Base-by-base conservation (phyloP, 2,797 vertebrate genomes). In the Leptatherina wallacei region DNA sequence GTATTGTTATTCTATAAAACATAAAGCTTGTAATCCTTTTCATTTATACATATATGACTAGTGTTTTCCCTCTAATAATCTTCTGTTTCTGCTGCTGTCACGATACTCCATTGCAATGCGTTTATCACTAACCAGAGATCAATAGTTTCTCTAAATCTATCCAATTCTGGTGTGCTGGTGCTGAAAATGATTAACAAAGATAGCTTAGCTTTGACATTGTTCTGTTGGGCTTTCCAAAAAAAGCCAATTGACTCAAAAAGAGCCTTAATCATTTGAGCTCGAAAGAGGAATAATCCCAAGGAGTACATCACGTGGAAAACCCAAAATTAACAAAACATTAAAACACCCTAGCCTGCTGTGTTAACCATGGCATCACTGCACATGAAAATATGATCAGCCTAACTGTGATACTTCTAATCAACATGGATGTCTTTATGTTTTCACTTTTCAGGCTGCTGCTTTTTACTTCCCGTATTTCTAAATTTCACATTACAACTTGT, bases 71-170 rank as follows among this genome's bases (percentile, higher is more conserved):
- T 32, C 14, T 6, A 56, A 56, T 30, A 56, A 32, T 32, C 29
- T 11, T 32, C 56, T 51, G 12, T 47, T 22, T 69, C 58, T 60
- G 30, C 20, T 51, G 51, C 44, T 35, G 24, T 36, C 64, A 24
- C 30, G 33, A 24, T 56, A 44, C 55, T 35, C 9, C 13, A 22
- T 40, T 38, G 47, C 27, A 61, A 38, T 44, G 35, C 38, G 12
- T 56, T 58, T 20, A 38, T 64, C 66, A 38, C 49, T 33, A 35
- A 35, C 42, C 24, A 49, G 24, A 29, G n/a, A 86, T 61, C 44
- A 69, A 71, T 69, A 64, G 57, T 61, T 70, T 56, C 35, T 64
- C 12, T 57, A 29, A 38, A 70, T 59, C 62, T 24, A 42, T 44
- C 69, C 9, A 22, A n/a, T 35, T 22, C 63, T 65, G 40, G 24